Evolutionary conservation across 2,113 vertebrate genomes (phyloP), one percentile per base, ranked within the genome.

Genomic region (Indicator maculatus): DNA sequence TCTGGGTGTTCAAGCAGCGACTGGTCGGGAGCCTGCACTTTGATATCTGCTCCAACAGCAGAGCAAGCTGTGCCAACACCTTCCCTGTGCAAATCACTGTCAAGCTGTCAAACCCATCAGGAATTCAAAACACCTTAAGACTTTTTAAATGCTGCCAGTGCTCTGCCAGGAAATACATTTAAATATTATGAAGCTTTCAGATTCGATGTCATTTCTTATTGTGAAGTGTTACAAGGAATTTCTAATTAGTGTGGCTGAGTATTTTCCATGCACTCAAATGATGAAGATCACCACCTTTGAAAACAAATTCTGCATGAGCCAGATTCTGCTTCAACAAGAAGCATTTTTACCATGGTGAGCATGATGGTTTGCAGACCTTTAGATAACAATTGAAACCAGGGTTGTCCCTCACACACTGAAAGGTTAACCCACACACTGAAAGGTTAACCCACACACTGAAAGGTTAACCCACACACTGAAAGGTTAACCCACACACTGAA

Each of bases 41-140:
- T 91, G 93, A 60, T 88, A 93, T 88, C 89, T 88, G 83, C 94
- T 93, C 93, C 16, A 16, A 72, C 89, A 69, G 88, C 83, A 75
- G 79, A 64, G 70, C 65, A 88, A 88, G 81, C 61, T 81, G 69
- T 56, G 73, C 83, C 89, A 93, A 44, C 93, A 91, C 83, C 67
- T 75, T 33, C 1, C 1, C n/a, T 88, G 91, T 91, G 82, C 92
- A 96, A 91, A 90, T 93, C 79, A 60, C 72, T 94, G 90, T 72
- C 78, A 91, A 72, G 64, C 79, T 94, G 86, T 95, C 97, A 95
- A 85, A 86, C 17, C 85, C 78, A 88, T 93, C 96, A 95, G 81
- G 58, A 39, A 91, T 55, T 90, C 82, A 87, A 71, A 65, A 76
- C 59, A 78, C 86, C 73, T 44, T 53, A 67, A 88, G 90, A 88